phyloP scores from a whole-genome alignment of 2,888 invertebrate species.

The Pristionchus japonicus region DNA sequence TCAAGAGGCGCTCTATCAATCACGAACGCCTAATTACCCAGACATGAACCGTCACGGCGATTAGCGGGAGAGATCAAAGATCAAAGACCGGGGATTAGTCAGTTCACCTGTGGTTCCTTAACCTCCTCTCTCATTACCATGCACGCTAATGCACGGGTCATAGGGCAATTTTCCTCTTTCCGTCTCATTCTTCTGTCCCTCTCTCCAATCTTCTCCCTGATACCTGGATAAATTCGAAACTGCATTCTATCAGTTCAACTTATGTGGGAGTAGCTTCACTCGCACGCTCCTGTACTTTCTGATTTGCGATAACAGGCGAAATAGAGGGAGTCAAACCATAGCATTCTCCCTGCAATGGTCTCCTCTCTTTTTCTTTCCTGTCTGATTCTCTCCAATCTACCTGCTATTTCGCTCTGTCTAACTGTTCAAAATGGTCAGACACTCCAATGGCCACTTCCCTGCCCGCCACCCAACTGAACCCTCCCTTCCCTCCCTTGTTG shows the following conservation, averaged over 20 bases:
- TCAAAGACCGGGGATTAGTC: neutral
- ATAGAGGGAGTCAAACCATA: too few relatives aligned
- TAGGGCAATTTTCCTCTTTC: slow-evolving; percentile 10
- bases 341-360: too few relatives aligned
- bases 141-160: slow-evolving; percentile 1
- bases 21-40: neutral
- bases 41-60: neutral
- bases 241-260: too few relatives aligned
- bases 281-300: too few relatives aligned
- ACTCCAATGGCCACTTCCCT: neutral
- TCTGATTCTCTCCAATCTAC: neutral
- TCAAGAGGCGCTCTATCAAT: neutral
- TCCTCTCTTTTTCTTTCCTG: too few relatives aligned
- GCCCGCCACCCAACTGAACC: neutral
- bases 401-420: neutral
- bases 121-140: neutral
- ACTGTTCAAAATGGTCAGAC: too few relatives aligned
- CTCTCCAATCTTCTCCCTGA: neutral
- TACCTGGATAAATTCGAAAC: too few relatives aligned
- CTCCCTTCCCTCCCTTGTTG: neutral
- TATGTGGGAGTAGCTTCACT: too few relatives aligned
- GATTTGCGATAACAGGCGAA: too few relatives aligned
- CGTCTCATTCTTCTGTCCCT: too few relatives aligned
- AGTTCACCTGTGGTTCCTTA: neutral
- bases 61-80: slow-evolving; percentile 19